A percentile compares a stretch with the other conserved stretches of the same genome.
These are phyloP conservation scores for Colistium nudipinnis DNA, from an alignment of 2,113 vertebrate species.

Conservation along the genomic window DNA sequence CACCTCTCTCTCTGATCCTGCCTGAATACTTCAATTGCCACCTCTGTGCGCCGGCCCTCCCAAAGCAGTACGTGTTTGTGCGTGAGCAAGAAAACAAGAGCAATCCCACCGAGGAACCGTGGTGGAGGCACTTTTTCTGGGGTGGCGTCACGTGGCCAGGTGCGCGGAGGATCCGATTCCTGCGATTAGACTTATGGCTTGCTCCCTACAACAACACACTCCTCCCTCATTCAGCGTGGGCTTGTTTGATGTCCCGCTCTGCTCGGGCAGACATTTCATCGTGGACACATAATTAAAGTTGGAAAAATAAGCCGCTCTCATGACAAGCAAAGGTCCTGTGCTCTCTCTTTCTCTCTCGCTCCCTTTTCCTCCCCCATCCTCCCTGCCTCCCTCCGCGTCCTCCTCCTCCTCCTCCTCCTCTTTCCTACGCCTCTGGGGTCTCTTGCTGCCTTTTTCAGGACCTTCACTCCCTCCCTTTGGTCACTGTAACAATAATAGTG, in stretches of 20 bases:
- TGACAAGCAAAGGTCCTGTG: constrained; percentile 48
- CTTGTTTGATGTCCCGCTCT: constrained; percentile 55
- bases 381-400: background rate
- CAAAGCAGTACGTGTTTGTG: constrained; percentile 24
- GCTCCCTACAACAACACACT: constrained; percentile 46
- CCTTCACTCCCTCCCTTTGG: constrained; percentile 27
- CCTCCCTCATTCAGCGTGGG: constrained; percentile 45
- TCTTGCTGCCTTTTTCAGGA: constrained; percentile 37
- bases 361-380: background rate
- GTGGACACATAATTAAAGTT: constrained; percentile 64
- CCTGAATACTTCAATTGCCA: constrained; percentile 51
- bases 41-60: constrained; percentile 32
- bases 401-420: background rate
- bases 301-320: constrained; percentile 45
- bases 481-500: constrained; percentile 52
- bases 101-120: constrained; percentile 41
- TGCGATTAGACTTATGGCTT: constrained; percentile 59
- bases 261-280: constrained; percentile 54
- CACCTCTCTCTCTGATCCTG: constrained; percentile 21
- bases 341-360: background rate
- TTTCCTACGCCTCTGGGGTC: constrained; percentile 25
- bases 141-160: constrained; percentile 65
- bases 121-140: constrained; percentile 43
- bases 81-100: constrained; percentile 52
- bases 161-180: constrained; percentile 73